Conservation (phyloP, 2,888 invertebrate species). For the Unio pictorum region DNA sequence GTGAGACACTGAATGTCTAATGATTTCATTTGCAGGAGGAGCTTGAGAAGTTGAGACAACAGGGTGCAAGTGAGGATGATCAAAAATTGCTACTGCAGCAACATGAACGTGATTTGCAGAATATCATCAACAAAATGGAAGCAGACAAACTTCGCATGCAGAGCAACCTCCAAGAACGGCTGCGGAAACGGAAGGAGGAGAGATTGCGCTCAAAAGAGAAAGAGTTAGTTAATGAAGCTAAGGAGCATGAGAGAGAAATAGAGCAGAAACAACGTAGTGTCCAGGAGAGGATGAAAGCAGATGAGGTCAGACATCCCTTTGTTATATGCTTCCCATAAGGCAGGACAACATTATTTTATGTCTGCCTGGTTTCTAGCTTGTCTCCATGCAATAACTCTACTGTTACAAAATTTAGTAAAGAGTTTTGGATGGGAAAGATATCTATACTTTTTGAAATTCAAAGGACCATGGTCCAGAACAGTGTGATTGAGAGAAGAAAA, state of each 20-base stretch:
- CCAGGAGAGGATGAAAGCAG: constrained; percentile 58
- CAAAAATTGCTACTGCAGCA: constrained; percentile 60
- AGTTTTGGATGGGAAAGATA: no score
- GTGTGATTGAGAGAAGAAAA: no score
- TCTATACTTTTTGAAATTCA: no score
- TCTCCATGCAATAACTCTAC: no score
- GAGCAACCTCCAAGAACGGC: constrained; percentile 63
- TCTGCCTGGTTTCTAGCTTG: no score
- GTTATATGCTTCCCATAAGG: background rate
- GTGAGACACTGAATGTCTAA: background rate
- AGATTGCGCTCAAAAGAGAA: constrained; percentile 54
- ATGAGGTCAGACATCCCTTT: constrained; percentile 46
- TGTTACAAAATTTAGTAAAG: no score
- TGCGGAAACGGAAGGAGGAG: constrained; percentile 59
- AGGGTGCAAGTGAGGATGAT: constrained; percentile 62
- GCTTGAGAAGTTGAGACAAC: constrained; percentile 51
- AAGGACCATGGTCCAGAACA: no score
- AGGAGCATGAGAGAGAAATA: constrained; percentile 54
- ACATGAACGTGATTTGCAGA: constrained; percentile 61
- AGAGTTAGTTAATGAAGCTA: constrained; percentile 45
- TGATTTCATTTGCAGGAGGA: constrained; percentile 50
- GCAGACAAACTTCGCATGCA: constrained; percentile 67
- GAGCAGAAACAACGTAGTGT: constrained; percentile 59
- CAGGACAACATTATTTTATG: background rate
- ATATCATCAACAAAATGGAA: constrained; percentile 63